phyloP scores from a whole-genome alignment of 92 coral and sea anemone species.

The Anthopleura xanthogrammica region DNA sequence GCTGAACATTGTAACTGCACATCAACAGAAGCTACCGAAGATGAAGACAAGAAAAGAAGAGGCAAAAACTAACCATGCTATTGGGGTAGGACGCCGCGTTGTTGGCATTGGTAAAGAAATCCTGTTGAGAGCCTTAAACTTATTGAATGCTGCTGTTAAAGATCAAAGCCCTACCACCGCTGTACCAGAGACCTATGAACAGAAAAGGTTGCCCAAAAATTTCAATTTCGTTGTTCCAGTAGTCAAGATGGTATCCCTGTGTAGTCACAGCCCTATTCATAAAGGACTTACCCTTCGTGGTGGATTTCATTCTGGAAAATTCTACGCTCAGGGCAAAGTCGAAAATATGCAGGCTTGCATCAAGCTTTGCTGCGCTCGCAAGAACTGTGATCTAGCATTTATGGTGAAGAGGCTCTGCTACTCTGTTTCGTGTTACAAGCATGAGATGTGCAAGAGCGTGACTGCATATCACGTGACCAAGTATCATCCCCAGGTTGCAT shows the following conservation, averaged over 20 bases:
- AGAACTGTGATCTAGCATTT: slow-evolving; percentile 76
- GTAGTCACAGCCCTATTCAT: slow-evolving; percentile 79
- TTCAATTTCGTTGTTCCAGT: slow-evolving; percentile 54
- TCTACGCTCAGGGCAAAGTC: slow-evolving; percentile 73
- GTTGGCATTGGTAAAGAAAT: slow-evolving; percentile 73
- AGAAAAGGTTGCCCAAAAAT: slow-evolving; percentile 11
- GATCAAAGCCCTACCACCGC: background rate
- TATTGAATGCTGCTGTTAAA: slow-evolving; percentile 31
- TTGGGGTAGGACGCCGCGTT: slow-evolving; percentile 63
- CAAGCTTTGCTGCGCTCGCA: slow-evolving; percentile 78
- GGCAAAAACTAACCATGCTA: background rate
- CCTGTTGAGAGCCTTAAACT: slow-evolving; percentile 63
- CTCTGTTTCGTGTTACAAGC: slow-evolving; percentile 79
- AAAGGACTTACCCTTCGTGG: slow-evolving; percentile 79
- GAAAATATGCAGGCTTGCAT: slow-evolving; percentile 73
- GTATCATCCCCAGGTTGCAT: slow-evolving; percentile 68
- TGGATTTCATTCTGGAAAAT: slow-evolving; percentile 80
- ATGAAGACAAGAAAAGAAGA: slow-evolving; percentile 28
- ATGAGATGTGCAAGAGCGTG: slow-evolving; percentile 66
- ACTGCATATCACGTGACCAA: slow-evolving; percentile 53
- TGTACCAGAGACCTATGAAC: background rate
- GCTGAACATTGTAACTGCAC: slow-evolving; percentile 43
- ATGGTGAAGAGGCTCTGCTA: slow-evolving; percentile 78
- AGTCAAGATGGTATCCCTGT: slow-evolving; percentile 71
- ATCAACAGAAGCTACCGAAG: slow-evolving; percentile 13